Evolutionary conservation across 2,113 vertebrate species (phyloP), one percentile per base, ranked within the genome.

Genomic region (Piprites chloris): DNA sequence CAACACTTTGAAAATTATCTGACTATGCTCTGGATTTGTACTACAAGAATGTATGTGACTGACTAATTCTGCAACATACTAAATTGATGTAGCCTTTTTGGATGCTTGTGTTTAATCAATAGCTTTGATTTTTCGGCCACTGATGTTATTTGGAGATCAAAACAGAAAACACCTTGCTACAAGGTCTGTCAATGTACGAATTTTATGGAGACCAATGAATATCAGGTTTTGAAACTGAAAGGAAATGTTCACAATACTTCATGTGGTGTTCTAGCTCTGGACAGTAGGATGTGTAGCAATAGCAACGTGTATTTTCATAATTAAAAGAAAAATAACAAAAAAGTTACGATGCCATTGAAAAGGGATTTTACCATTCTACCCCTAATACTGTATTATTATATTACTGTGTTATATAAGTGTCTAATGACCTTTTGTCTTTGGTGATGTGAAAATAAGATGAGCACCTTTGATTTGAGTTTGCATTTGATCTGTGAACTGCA

Each of bases 401-500:
- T 78, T 85, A 61, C 55, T 76, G 55, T 89, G 26, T 53, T 73
- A 66, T 62, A 55, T 91, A 92, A 91, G 23, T 41, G 39, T 30
- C 33, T 92, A 65, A 78, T 83, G 33, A 71, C 74, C n/a, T 81
- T 96, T 97, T 79, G 17, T 87, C 74, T 87, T 89, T 68, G 67
- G 8, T 85, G 47, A 88, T 19, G 13, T 66, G 47, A 87, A 87
- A 87, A 83, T 87, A 84, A 95, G 50, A 69, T 42, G 49, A 50
- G 2, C 13, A 61, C 23, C 55, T 87, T n/a, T 81, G 71, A 59
- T 71, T 89, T 76, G 89, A 94, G 96, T 98, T 95, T 96, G 26
- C 76, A 58, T 90, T 93, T 90, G 90, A 49, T 95, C 63, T 97
- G 88, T 95, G 49, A 95, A 93, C 32, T 93, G 49, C 42, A 90